Base-by-base conservation (phyloP, 1,140 invertebrate species). In the Sipha flava region DNA sequence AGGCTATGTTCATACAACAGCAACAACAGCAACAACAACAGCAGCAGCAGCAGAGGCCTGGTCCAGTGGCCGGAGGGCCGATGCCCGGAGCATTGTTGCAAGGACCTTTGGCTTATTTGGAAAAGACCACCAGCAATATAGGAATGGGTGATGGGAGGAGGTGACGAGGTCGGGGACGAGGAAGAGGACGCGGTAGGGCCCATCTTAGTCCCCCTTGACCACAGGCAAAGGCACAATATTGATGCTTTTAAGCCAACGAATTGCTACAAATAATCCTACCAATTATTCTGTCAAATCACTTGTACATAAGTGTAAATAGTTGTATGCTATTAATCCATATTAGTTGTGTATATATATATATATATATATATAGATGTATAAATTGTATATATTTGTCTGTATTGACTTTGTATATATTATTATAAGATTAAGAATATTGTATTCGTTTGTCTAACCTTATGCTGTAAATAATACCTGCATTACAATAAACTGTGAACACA, bases 41-140 rank as follows among this genome's bases (percentile, higher is more conserved):
- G 16, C 80, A 79, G 40, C 40, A 45, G 14, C 66, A 80, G 18
- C 80, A 80, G 34, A 70, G 40, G 10, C 83, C 84, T 66, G 83
- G 83, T 73, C 80, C 81, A 57, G 83, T 82, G 40, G 82, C 83
- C 81, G 85, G 83, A 66, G 85, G 83, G 21, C 82, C 81, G 18
- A 85, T 86, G 84, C 81, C 73, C 5, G 73, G 73, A 14, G 88
- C 86, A 45, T 86, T 90, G 9, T 86, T 92, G 49, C 92, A 92
- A 83, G 91, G 91, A 18, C 92, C 92, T 18, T 86, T 93, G 31
- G 92, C 92, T 3, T 93, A 91, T 84, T 86, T 94, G 73, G 92
- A 94, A 87, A 93, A 93, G 86, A 93, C 92, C 79, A 92, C 92
- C 80, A 92, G 91, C 84, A 93, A 92, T 87, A 93, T 94, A 88